Evolutionary conservation across 1,140 invertebrate species (phyloP).

Genomic region (Parapsyche elsis): DNA sequence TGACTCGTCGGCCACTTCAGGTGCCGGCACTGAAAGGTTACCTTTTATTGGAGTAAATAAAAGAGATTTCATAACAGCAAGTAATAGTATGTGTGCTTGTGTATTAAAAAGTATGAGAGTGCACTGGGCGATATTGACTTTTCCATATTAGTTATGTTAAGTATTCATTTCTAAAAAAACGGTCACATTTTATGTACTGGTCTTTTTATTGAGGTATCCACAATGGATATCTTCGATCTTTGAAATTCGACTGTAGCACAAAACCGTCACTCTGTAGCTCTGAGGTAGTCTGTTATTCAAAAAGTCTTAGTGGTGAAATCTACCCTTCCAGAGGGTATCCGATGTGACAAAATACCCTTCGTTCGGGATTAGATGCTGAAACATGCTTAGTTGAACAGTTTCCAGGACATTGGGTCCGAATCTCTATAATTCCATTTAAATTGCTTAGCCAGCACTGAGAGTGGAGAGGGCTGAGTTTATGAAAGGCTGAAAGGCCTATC

Average conservation of each 20-base stretch:
- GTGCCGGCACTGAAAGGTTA: too few species aligned
- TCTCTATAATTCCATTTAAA: constrained; percentile 34
- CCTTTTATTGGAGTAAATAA: too few species aligned
- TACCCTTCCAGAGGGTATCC: constrained; percentile 25
- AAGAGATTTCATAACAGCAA: too few species aligned
- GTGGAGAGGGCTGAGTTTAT: too few species aligned
- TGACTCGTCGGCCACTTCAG: not conserved
- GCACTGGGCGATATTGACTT: too few species aligned
- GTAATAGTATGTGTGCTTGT: too few species aligned
- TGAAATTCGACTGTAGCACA: not conserved
- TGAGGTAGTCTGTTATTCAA: constrained; percentile 26
- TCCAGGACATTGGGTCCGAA: constrained; percentile 31
- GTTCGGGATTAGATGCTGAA: constrained; percentile 25
- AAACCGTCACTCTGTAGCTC: not conserved
- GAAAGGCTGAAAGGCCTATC: not conserved
- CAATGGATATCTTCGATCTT: constrained; percentile 1
- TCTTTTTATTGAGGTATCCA: too few species aligned
- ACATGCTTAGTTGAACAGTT: constrained; percentile 33
- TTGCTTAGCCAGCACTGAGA: constrained; percentile 9
- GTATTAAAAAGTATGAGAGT: too few species aligned
- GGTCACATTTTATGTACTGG: too few species aligned
- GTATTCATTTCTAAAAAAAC: too few species aligned
- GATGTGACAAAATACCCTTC: constrained; percentile 33
- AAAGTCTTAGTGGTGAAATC: constrained; percentile 29
- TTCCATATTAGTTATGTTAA: too few species aligned